Base-by-base conservation (phyloP, 2,888 invertebrate genomes). In the Eristalis tenax region DNA sequence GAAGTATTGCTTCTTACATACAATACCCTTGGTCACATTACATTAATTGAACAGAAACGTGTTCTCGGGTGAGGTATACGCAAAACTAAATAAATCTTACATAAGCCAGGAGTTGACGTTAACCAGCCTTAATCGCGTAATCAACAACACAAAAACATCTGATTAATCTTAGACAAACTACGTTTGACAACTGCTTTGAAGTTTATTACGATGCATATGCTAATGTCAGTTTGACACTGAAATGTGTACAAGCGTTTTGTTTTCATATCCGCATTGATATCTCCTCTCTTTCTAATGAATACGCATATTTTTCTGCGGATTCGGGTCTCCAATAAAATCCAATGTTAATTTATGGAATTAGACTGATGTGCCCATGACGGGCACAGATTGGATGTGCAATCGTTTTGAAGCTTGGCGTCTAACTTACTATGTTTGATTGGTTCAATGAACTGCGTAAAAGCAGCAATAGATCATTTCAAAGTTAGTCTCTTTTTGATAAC, bases 181-280 rank as follows among this genome's bases (percentile, higher is more conserved):
- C 64, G 80, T 81, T 81, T 75, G 40, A 69, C 63, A 32, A 32
- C 38, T 56, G 35, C 59, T 50, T 50, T 26, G 38, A 38, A 59
- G 43, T 32, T 28, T 81, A 71, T 56, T 70, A 79, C 70, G 71
- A 73, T 64, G 73, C 81, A 69, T 63, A 68, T 81, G 76, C 18
- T 57, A 65, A 79, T 79, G 28, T n/a, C 32, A 59, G 22, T 23
- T 68, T 73, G 85, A 85, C 85, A 85, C 77, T 85, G 82, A 82
- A 85, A 82, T 50, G 75, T 59, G 75, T 82, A 50, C 50, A 38
- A 59, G 18, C 35, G 13, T 40, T 61, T 73, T 3, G 4, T 71
- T 50, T 56, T 57, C 22, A 28, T 66, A 56, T 81, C 79, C 79
- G 79, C 73, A 59, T 79, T 79, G n/a, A 18, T n/a, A 18, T 50